A percentile compares a stretch with the other conserved stretches of the same genome.
phyloP scores from a whole-genome alignment of 2,113 vertebrate genomes.

The Neodontobutis hainanensis region DNA sequence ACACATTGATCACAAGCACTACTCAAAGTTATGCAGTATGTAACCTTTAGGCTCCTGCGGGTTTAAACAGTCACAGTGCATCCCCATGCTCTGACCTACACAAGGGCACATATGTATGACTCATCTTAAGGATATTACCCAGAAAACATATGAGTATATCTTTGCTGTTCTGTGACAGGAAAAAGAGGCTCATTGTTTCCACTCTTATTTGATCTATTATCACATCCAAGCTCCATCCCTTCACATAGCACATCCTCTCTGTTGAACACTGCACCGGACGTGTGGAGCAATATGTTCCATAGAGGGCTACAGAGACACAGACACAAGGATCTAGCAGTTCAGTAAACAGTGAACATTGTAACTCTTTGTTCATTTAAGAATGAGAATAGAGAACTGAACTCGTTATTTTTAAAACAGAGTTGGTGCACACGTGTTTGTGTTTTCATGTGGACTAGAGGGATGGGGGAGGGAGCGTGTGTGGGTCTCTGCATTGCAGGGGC shows the following conservation, averaged over 20 bases:
- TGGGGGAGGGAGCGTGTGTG: constrained; percentile 55
- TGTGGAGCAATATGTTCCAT: constrained; percentile 50
- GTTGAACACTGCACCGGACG: constrained; percentile 31
- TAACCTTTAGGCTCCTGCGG: not conserved
- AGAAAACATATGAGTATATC: constrained; percentile 13
- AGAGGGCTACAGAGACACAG: constrained; percentile 8
- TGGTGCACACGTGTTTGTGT: constrained; percentile 16
- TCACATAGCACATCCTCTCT: constrained; percentile 11
- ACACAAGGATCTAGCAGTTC: not conserved
- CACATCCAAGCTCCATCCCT: constrained; percentile 26
- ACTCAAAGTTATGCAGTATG: constrained; percentile 9
- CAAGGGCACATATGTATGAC: constrained; percentile 22
- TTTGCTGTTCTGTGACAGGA: not conserved
- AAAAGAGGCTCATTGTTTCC: constrained; percentile 59
- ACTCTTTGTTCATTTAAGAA: not conserved
- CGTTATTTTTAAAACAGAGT: not conserved
- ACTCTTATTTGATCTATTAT: constrained; percentile 55
- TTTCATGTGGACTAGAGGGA: constrained; percentile 42
- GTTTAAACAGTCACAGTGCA: constrained; percentile 14
- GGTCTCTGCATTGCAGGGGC: constrained; percentile 76
- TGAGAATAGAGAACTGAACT: constrained; percentile 5
- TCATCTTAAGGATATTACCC: constrained; percentile 25
- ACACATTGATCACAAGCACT: constrained; percentile 42
- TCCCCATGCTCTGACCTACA: constrained; percentile 7
- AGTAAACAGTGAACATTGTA: constrained; percentile 37